Evolutionary conservation across 2,797 vertebrate species (phyloP).

Genomic region (Chanos chanos): DNA sequence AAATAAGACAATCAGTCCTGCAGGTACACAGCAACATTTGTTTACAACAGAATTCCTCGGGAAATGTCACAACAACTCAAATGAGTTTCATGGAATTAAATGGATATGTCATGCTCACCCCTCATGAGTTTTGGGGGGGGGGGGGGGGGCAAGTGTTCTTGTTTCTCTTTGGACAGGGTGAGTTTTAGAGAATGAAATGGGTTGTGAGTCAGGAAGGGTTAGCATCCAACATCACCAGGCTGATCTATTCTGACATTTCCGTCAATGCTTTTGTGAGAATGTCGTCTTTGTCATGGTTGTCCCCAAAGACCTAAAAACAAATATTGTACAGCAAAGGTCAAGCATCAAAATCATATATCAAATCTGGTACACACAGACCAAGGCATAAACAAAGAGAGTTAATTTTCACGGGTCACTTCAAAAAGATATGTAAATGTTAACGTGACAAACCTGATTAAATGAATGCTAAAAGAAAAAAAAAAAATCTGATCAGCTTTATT

Average conservation of each 20-base stretch:
- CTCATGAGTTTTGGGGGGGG: too few relatives aligned
- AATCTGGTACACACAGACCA: too few relatives aligned
- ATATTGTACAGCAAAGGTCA: too few relatives aligned
- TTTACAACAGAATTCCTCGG: constrained; percentile 17
- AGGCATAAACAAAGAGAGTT: constrained; percentile 16
- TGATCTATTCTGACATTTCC: constrained; percentile 40
- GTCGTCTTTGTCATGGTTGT: constrained; percentile 39
- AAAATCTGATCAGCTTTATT: not conserved
- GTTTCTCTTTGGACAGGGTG: constrained; percentile 9
- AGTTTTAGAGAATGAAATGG: constrained; percentile 45
- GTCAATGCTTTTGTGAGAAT: constrained; percentile 41
- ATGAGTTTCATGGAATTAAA: constrained; percentile 26
- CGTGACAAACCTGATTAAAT: too few relatives aligned
- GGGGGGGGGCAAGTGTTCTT: too few relatives aligned
- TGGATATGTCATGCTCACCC: too few relatives aligned
- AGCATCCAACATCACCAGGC: constrained; percentile 48
- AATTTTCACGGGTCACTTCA: too few relatives aligned
- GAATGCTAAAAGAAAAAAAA: not conserved
- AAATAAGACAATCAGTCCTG: constrained; percentile 47
- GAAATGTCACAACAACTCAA: constrained; percentile 17
- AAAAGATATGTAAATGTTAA: too few relatives aligned
- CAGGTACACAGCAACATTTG: constrained; percentile 15
- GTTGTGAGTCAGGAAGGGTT: constrained; percentile 46
- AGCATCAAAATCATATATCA: too few relatives aligned
- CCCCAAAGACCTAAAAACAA: constrained; percentile 48